These are phyloP conservation scores for Amiota mariae DNA, from an alignment of 2,888 invertebrate species.

Conservation along the genomic window DNA sequence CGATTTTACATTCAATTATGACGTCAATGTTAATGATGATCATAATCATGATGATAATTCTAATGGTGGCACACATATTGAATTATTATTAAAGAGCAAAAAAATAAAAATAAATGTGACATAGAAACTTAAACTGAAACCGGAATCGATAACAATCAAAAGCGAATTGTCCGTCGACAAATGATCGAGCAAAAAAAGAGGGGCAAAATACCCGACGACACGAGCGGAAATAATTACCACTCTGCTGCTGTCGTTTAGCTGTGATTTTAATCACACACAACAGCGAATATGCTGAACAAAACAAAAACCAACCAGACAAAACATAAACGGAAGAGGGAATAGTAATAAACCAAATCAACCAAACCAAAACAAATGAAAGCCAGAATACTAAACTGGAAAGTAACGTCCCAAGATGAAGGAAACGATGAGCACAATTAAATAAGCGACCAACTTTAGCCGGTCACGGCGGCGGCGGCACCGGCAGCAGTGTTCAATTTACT, in stretches of 20 bases:
- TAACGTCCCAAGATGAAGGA: not conserved
- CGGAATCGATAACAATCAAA: slow-evolving; percentile 58
- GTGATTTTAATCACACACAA: slow-evolving; percentile 28
- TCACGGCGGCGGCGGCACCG: not conserved
- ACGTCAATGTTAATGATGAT: slow-evolving; percentile 51
- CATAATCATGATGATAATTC: slow-evolving; percentile 46
- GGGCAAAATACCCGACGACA: slow-evolving; percentile 2
- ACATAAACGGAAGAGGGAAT: slow-evolving; percentile 2
- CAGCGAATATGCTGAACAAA: slow-evolving; percentile 60
- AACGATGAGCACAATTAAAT: slow-evolving; percentile 4
- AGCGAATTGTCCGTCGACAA: slow-evolving; percentile 24
- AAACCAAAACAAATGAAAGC: slow-evolving; percentile 27
- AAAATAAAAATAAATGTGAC: slow-evolving; percentile 39
- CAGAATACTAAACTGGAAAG: slow-evolving; percentile 25
- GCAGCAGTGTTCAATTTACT: not conserved
- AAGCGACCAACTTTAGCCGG: not conserved
- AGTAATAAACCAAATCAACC: slow-evolving; percentile 26
- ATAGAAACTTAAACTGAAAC: slow-evolving; percentile 57
- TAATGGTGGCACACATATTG: slow-evolving; percentile 53
- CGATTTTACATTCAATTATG: slow-evolving; percentile 26
- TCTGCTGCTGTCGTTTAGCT: slow-evolving; percentile 40
- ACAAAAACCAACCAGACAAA: slow-evolving; percentile 51
- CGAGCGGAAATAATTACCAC: slow-evolving; percentile 63
- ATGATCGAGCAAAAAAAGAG: slow-evolving; percentile 6
- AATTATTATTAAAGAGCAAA: slow-evolving; percentile 27